These are phyloP conservation scores for Masticophis lateralis DNA, from an alignment of 2,797 vertebrate species.

Conservation along the genomic window DNA sequence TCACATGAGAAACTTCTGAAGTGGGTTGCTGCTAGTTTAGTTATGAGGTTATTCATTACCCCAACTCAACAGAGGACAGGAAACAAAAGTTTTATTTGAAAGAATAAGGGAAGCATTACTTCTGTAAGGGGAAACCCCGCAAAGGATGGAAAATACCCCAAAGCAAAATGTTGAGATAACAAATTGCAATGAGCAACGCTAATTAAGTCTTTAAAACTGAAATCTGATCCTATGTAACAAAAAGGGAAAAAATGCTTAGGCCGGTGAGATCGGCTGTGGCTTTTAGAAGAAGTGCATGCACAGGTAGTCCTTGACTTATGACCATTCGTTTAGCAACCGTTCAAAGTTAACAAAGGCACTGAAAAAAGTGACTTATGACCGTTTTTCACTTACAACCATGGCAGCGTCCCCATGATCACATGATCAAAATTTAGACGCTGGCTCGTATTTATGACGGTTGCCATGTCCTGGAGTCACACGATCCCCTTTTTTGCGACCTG, in stretches of 20 bases:
- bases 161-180: not conserved
- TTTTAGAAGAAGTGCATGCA: not conserved
- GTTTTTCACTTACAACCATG: not conserved
- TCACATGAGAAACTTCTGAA: not conserved
- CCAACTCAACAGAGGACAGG: not conserved
- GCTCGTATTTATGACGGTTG: not conserved
- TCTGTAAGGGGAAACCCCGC: not conserved
- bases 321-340: too few species aligned
- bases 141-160: not conserved
- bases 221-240: not conserved
- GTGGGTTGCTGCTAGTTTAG: not conserved
- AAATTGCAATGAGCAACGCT: not conserved
- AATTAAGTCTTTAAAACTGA: not conserved
- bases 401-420: not conserved
- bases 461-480: accelerated
- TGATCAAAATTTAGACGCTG: not conserved
- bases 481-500: not conserved
- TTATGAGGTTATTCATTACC: not conserved
- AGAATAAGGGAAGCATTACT: not conserved
- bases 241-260: not conserved
- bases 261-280: not conserved
- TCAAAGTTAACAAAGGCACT: too few species aligned
- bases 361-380: not conserved
- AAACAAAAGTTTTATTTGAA: not conserved
- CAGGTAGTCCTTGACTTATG: not conserved